Evolutionary conservation across 2,113 vertebrate species (phyloP), one percentile per base, ranked within the genome.

Genomic region (Ceratotherium simum): DNA sequence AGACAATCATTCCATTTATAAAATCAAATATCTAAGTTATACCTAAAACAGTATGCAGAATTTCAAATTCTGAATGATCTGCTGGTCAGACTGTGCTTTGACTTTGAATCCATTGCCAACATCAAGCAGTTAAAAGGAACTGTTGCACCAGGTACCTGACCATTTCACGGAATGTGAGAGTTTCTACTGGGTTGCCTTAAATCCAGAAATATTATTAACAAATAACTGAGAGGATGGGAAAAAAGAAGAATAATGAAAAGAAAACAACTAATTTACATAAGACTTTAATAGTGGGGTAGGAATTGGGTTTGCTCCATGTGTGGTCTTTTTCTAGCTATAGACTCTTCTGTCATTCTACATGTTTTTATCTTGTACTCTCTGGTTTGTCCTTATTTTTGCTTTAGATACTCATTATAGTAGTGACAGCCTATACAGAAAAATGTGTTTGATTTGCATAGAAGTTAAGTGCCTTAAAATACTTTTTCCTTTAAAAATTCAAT

Each of bases 401-500:
- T 97, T 91, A 86, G 54, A 84, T 91, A 75, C 80, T 94, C 62
- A 86, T 88, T 91, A 81, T 70, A 75, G 56, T 95, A 92, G 75
- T 94, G 90, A 54, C 56, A 96, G 84, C 48, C 79, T 95, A 86
- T 85, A 93, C 62, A 85, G 72, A 64, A 88, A 65, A 65, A 42
- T 89, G 48, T 91, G n/a, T 46, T 81, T 94, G 87, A 82, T 96
- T 96, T 96, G 88, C 67, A 91, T 89, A 83, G 75, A 92, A 60
- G 70, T 87, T 91, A 94, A 65, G 51, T 85, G 75, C 56, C 95
- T 97, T 96, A 92, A 96, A 96, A 98, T 84, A 86, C 62, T 93
- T 96, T 96, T 88, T 85, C 67, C 51, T 97, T 96, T 93, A 72
- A 85, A 96, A 97, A 95, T 90, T 93, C 81, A 88, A 75, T 93